phyloP scores from a whole-genome alignment of 2,113 vertebrate species.

The Eretmochelys imbricata region DNA sequence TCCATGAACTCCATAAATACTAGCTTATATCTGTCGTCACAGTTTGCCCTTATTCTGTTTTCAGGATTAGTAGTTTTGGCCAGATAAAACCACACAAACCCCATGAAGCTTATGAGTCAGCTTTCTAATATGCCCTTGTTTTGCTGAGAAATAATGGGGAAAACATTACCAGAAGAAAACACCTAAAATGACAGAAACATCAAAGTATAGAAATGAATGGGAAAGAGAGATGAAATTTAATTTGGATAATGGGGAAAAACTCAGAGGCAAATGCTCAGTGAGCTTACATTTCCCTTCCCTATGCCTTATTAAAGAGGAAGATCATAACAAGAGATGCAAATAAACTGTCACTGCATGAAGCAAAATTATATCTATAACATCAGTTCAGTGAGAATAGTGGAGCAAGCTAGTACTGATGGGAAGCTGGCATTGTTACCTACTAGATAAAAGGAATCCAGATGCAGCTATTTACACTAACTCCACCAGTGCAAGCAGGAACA shows the following conservation, averaged over 20 bases:
- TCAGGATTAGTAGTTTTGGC: conserved; percentile 22
- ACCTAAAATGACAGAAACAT: conserved; percentile 38
- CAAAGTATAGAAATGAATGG: conserved; percentile 56
- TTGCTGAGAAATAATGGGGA: conserved; percentile 39
- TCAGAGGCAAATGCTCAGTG: conserved; percentile 38
- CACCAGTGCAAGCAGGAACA: background rate
- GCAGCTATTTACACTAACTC: background rate
- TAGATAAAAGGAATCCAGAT: background rate
- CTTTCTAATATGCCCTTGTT: conserved; percentile 44
- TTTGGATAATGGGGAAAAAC: conserved; percentile 63
- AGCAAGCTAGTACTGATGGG: background rate
- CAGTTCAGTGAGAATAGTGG: background rate
- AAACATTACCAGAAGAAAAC: conserved; percentile 40
- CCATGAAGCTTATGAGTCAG: conserved; percentile 48
- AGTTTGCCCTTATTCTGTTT: conserved; percentile 40
- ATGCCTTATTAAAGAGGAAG: conserved; percentile 39
- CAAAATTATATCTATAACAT: background rate
- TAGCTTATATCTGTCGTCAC: conserved; percentile 42
- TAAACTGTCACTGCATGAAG: conserved; percentile 23
- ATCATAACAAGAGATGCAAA: conserved; percentile 16
- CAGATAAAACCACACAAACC: conserved; percentile 18
- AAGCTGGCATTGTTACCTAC: background rate
- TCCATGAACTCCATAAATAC: conserved; percentile 54
- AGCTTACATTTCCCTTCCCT: conserved; percentile 42
- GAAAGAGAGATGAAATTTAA: conserved; percentile 43